Base-by-base conservation (phyloP, 2,113 vertebrate species). In the Macquaria australasica region DNA sequence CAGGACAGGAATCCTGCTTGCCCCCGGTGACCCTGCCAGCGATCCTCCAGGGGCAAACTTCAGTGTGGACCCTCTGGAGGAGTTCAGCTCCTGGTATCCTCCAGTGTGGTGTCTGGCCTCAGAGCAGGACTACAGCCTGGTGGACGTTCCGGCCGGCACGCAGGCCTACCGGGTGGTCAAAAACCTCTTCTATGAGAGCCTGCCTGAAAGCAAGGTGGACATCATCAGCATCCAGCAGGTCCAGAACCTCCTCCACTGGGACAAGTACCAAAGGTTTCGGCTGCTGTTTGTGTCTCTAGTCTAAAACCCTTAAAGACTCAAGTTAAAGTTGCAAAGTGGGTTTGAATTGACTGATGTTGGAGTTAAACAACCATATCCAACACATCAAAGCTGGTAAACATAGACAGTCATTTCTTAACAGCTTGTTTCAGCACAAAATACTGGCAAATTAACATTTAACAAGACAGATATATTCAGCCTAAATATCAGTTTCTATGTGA, bases 181-280 rank as follows among this genome's bases (percentile, higher is more conserved):
- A 1, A 23, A 28, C 43, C 9, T 91, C 37, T 94, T 94, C 87
- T 58, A 73, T 41, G 31, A 81, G 31, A 92, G 58, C 66, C 41
- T 94, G n/a, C 20, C 83, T 0, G 88, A 94, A 80, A 89, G 63
- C 55, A 39, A 43, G 43, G 51, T 85, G 60, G 92, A 93, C 64
- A 72, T 95, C 18, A 0, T 92, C 39, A 67, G 73, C 86, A 91
- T 95, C 85, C 83, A 92, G 51, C 92, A 93, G 83, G 48, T 94
- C 70, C 93, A 95, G 89, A 95, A 94, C 67, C 14, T 83, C n/a
- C 74, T 94, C 51, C 92, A 90, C 70, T 95, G 94, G 94, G 94
- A 94, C 76, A 94, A 90, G 76, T 95, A 91, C 66, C 92, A 92
- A 82, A 93, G 94, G 94, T 94, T 94, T 7, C 39, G 20, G 20